Conservation (phyloP, 1,140 invertebrate genomes). For the Scaptomyza pallida region DNA sequence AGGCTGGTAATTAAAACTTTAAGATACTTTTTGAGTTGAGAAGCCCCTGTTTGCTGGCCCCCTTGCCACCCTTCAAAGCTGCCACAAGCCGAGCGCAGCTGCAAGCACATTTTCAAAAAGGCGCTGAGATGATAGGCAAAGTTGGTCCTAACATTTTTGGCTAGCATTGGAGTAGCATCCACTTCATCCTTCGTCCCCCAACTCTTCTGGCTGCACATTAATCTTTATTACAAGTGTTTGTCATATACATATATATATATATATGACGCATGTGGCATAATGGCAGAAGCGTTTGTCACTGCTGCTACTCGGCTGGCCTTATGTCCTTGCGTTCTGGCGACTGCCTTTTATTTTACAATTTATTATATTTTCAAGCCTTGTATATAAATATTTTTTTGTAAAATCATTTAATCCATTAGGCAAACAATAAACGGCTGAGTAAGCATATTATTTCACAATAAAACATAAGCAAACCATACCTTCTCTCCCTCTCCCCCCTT, state of each 20-base stretch:
- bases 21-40: slow-evolving; percentile 75
- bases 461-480: slow-evolving; percentile 52
- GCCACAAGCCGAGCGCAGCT: slow-evolving; percentile 28
- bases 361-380: slow-evolving; percentile 70
- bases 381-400: slow-evolving; percentile 71
- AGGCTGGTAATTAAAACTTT: slow-evolving; percentile 79
- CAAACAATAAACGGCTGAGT: slow-evolving; percentile 82
- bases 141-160: slow-evolving; percentile 36
- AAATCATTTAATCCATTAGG: slow-evolving; percentile 83
- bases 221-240: slow-evolving; percentile 82
- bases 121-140: slow-evolving; percentile 63
- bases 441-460: slow-evolving; percentile 80
- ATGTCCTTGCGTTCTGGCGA: neutral
- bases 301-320: slow-evolving; percentile 1
- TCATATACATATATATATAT: slow-evolving; percentile 45
- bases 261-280: slow-evolving; percentile 48
- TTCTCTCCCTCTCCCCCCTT: neutral
- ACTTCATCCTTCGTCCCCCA: no score
- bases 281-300: slow-evolving; percentile 69
- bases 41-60: slow-evolving; percentile 11
- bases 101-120: slow-evolving; percentile 31
- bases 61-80: slow-evolving; percentile 34
- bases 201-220: slow-evolving; percentile 55
- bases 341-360: slow-evolving; percentile 76
- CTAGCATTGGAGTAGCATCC: slow-evolving; percentile 16